These are phyloP conservation scores for Tupaia tana DNA, from an alignment of 2,113 vertebrate species.

Conservation along the genomic window DNA sequence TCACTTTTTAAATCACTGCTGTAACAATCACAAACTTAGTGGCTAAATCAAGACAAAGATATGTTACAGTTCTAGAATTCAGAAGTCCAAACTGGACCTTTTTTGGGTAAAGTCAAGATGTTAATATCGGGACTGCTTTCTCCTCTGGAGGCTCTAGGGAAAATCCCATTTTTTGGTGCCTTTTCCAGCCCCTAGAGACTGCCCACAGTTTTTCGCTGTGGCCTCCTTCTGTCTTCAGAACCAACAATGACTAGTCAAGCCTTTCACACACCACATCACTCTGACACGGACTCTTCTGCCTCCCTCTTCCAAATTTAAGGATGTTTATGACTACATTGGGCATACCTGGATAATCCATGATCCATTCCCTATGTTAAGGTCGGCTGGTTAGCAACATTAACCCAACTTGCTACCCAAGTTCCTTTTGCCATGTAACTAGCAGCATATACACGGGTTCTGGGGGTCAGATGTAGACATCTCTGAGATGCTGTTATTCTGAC, in stretches of 20 bases:
- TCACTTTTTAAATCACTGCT: not conserved
- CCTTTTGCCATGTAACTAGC: not conserved
- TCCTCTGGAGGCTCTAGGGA: not conserved
- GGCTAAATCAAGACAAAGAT: not conserved
- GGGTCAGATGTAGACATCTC: not conserved
- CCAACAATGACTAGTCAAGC: not conserved
- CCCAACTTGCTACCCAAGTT: not conserved
- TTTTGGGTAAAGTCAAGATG: not conserved
- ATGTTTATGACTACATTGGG: not conserved
- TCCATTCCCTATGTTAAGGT: not conserved
- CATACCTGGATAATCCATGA: not conserved
- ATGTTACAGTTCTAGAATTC: not conserved
- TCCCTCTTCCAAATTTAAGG: not conserved
- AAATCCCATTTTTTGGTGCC: not conserved
- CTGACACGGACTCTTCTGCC: not conserved
- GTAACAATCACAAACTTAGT: not conserved
- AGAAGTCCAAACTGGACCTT: not conserved
- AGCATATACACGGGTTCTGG: not conserved
- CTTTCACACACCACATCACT: no score
- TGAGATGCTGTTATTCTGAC: not conserved
- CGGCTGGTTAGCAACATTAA: not conserved
- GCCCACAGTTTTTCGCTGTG: rapidly evolving
- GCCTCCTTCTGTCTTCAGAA: not conserved
- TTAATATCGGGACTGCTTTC: not conserved
- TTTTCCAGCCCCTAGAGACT: not conserved